A percentile compares a stretch with the other conserved stretches of the same genome.
phyloP scores from a whole-genome alignment of 2,888 invertebrate species.

The Caenorhabditis sp. region DNA sequence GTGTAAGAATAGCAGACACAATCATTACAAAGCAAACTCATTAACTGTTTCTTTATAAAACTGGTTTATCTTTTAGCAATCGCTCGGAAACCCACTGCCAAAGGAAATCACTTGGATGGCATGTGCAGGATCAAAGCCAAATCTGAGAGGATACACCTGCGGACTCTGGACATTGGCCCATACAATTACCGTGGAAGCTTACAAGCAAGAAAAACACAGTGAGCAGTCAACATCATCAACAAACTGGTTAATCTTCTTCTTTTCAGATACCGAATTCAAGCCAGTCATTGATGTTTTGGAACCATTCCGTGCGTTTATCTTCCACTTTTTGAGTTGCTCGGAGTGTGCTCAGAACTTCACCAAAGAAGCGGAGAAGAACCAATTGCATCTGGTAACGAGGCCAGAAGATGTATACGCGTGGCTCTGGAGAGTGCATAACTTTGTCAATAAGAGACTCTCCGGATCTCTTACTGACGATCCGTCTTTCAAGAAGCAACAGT shows the following conservation, averaged over 20 bases:
- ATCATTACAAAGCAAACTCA: too few relatives aligned
- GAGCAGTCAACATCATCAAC: constrained; percentile 22
- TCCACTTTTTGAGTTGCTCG: constrained; percentile 94
- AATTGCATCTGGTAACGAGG: constrained; percentile 73
- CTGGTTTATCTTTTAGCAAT: constrained; percentile 63
- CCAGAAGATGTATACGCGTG: constrained; percentile 90
- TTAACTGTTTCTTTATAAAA: not conserved
- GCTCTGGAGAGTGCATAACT: constrained; percentile 95
- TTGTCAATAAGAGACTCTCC: constrained; percentile 92
- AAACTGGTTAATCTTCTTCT: too few relatives aligned
- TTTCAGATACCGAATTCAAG: constrained; percentile 77
- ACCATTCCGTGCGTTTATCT: constrained; percentile 92
- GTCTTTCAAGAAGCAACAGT: constrained; percentile 89
- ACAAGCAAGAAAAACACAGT: constrained; percentile 83
- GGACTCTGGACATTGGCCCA: constrained; percentile 97
- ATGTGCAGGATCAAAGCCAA: constrained; percentile 90
- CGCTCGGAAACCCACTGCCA: constrained; percentile 81
- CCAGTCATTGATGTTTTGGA: constrained; percentile 88
- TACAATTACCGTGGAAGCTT: constrained; percentile 90
- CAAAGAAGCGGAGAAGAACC: constrained; percentile 87
- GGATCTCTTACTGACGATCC: constrained; percentile 94
- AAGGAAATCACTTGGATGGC: constrained; percentile 87
- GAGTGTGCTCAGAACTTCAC: constrained; percentile 94
- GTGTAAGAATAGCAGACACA: not conserved
- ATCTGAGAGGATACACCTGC: constrained; percentile 91